Conservation (phyloP, 2,888 invertebrate genomes). For the Eubasilissa splendida region DNA sequence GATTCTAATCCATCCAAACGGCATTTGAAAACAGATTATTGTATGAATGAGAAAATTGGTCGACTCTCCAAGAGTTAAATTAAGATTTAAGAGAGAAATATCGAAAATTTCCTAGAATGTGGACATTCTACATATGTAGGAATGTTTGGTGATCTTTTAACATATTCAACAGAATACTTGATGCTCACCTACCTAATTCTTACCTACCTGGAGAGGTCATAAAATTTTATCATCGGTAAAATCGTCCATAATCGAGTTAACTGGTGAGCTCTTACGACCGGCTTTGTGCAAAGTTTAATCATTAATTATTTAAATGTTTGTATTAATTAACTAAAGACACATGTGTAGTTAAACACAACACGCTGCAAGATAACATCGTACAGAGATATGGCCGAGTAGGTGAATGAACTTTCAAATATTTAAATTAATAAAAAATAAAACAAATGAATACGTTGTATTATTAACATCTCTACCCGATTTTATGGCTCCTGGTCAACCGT, state of each 20-base stretch:
- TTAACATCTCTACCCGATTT: too few species aligned
- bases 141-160: conserved; percentile 12
- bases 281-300: conserved; percentile 6
- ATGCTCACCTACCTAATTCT: too few species aligned
- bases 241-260: conserved; percentile 27
- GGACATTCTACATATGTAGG: conserved; percentile 24
- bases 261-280: not conserved
- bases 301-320: conserved; percentile 36
- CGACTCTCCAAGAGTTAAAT: too few species aligned
- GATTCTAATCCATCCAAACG: too few species aligned
- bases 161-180: conserved; percentile 11
- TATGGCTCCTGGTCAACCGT: too few species aligned
- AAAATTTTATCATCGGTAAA: conserved; percentile 21
- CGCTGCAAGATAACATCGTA: conserved; percentile 38
- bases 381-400: not conserved
- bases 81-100: not conserved
- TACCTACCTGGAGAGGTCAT: not conserved
- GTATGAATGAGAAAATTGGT: too few species aligned
- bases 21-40: too few species aligned
- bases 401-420: conserved; percentile 12
- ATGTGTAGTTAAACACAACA: conserved; percentile 47
- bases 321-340: conserved; percentile 51
- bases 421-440: too few species aligned
- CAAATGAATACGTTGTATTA: too few species aligned
- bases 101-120: conserved; percentile 6